Base-by-base conservation (phyloP, 1,140 invertebrate species). In the Bombus huntii region DNA sequence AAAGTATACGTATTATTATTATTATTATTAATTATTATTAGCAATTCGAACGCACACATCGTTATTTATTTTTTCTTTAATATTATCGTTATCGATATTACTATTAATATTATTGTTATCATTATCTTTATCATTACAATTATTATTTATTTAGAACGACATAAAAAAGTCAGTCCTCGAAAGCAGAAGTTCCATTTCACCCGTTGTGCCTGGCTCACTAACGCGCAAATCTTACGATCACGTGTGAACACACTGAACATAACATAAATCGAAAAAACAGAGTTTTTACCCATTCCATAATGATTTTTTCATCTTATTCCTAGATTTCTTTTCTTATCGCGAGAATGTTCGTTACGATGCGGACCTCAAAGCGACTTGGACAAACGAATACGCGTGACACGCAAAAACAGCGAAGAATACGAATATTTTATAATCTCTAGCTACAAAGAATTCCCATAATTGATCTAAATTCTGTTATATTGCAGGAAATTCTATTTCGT, bases 131-230 rank as follows among this genome's bases (percentile, higher is more conserved):
- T 77, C 4, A 57, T 83, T 78, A 83, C 65, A 78, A 70, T 83
- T 83, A 83, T 77, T 77, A 83, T 83, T 76, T 68, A 76, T 68
- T 83, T 83, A 77, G 44, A 83, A 83, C 73, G 81, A 83, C 73
- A 83, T 83, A 83, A 83, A 83, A 83, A 83, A 83, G 81, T 83
- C 81, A 83, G 81, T 83, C 74, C 81, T 83, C 47, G 44, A 78
- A 83, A 83, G 81, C 81, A 47, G 22, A 83, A 68, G 42, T 77
- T 59, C n/a, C 3, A 31, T n/a, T 37, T 59, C 39, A 42, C 44
- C 74, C 74, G 37, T 57, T 65, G 74, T 78, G 73, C 74, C 34
- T 76, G 74, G 44, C 81, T 12, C 2, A 5, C 0, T 47, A 47
- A 18, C 53, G n/a, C 42, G 9, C 2, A 31, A 59, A n/a, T n/a